Conservation (phyloP, 2,113 vertebrate species). For the Leuciscus idus region DNA sequence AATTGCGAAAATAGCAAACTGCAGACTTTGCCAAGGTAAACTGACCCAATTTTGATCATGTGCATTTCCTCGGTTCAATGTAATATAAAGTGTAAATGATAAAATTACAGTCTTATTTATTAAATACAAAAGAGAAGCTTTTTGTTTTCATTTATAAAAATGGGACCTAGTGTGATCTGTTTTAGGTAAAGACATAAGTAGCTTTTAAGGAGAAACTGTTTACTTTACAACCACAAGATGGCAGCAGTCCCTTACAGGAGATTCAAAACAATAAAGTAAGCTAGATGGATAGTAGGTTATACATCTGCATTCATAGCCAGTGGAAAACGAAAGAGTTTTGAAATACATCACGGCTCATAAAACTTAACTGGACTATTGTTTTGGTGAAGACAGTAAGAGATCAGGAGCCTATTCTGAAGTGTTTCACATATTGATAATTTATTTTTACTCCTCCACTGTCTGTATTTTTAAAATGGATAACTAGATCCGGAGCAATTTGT, state of each 20-base stretch:
- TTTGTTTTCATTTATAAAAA: no score
- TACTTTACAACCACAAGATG: slow-evolving; percentile 39
- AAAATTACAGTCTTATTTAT: no score
- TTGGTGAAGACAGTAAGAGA: background rate
- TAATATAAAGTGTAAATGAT: background rate
- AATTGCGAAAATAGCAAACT: background rate
- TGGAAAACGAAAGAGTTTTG: slow-evolving; percentile 19
- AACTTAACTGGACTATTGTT: slow-evolving; percentile 37
- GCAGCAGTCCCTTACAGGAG: slow-evolving; percentile 12
- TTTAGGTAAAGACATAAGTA: background rate
- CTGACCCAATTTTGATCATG: slow-evolving; percentile 21
- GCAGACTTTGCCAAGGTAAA: background rate
- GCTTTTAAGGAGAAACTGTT: background rate
- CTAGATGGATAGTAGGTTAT: background rate
- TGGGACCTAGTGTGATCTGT: no score
- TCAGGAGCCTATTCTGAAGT: slow-evolving; percentile 16
- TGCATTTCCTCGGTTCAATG: no score
- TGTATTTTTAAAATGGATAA: slow-evolving; percentile 7
- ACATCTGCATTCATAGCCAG: background rate
- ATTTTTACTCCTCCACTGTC: slow-evolving; percentile 36
- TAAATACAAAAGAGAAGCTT: no score
- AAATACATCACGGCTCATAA: slow-evolving; percentile 20
- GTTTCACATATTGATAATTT: slow-evolving; percentile 8
- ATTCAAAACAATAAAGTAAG: background rate
- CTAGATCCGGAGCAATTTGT: background rate